These are phyloP conservation scores for Macrochelys suwanniensis DNA, from an alignment of 2,797 vertebrate species.

Conservation along the genomic window DNA sequence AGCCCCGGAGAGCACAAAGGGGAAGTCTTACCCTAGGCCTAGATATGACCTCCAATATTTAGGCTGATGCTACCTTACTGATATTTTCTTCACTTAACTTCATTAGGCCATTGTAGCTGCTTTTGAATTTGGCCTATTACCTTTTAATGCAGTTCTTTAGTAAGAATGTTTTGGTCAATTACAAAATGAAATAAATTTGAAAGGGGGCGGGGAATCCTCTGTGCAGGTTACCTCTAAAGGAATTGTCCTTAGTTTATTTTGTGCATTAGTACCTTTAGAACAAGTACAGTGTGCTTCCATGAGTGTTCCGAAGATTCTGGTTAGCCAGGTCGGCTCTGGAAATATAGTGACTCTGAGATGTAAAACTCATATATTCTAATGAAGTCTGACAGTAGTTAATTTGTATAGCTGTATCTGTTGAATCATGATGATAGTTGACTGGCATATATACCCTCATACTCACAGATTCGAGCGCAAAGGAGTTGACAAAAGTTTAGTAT, in stretches of 20 bases:
- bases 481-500: neutral
- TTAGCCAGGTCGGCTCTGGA: neutral
- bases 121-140: neutral
- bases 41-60: neutral
- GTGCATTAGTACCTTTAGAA: constrained; percentile 3
- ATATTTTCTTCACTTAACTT: neutral
- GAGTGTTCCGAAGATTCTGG: neutral
- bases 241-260: neutral
- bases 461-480: constrained; percentile 42
- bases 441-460: constrained; percentile 6
- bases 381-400: neutral
- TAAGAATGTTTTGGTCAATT: neutral
- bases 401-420: constrained; percentile 60
- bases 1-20: neutral
- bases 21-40: neutral
- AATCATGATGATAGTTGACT: constrained; percentile 31
- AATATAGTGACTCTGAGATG: rapidly evolving
- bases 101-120: neutral
- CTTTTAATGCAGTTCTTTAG: neutral
- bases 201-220: neutral
- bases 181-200: neutral
- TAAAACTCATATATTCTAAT: constrained; percentile 37
- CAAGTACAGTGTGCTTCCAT: neutral
- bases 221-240: neutral
- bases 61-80: neutral